Evolutionary conservation across 2,888 invertebrate genomes (phyloP).

Genomic region (Rhagophthalmus giganteus): DNA sequence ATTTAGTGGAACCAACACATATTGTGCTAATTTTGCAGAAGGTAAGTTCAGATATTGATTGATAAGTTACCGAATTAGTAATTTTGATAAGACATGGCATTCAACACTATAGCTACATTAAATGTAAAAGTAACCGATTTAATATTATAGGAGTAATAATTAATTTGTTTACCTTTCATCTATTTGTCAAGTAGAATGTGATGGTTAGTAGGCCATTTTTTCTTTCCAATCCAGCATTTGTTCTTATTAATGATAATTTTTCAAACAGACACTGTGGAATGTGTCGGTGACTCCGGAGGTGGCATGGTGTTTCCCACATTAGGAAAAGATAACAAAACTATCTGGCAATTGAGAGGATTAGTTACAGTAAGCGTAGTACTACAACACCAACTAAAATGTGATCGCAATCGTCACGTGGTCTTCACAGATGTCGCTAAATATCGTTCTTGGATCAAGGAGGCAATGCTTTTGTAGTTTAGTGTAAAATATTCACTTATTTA

Average conservation of each 20-base stretch:
- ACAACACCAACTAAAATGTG: slow-evolving; percentile 62
- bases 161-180: too few species aligned
- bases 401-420: slow-evolving; percentile 63
- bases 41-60: too few species aligned
- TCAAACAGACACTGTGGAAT: slow-evolving; percentile 27
- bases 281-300: slow-evolving; percentile 22
- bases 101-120: too few species aligned
- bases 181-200: too few species aligned
- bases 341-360: slow-evolving; percentile 57
- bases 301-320: slow-evolving; percentile 30
- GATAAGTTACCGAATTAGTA: too few species aligned
- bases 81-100: not conserved
- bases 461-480: slow-evolving; percentile 10
- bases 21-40: slow-evolving; percentile 15
- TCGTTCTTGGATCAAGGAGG: slow-evolving; percentile 55
- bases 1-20: slow-evolving; percentile 54
- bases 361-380: slow-evolving; percentile 63
- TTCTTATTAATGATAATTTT: too few species aligned
- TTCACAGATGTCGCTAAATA: slow-evolving; percentile 65
- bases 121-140: too few species aligned
- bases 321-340: slow-evolving; percentile 9
- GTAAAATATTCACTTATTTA: too few species aligned
- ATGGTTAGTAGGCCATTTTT: too few species aligned
- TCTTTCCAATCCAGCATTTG: too few species aligned
- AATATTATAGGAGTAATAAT: too few species aligned